Conservation (phyloP, 1,140 invertebrate species). For the Lepidurus packardi region DNA sequence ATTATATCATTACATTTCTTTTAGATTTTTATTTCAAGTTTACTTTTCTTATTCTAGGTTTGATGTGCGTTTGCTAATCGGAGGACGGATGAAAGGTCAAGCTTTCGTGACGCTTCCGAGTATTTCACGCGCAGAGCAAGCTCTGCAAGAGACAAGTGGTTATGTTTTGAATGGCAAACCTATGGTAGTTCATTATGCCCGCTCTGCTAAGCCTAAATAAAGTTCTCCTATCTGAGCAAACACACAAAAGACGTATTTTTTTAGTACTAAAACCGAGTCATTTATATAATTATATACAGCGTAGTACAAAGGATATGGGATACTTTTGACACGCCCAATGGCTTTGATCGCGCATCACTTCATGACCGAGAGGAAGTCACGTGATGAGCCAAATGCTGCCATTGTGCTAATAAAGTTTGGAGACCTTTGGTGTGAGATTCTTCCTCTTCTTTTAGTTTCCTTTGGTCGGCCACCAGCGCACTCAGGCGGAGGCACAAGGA, state of each 20-base stretch:
- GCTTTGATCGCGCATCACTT: not conserved
- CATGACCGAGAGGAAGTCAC: not conserved
- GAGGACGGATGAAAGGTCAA: slow-evolving; percentile 93
- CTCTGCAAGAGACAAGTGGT: slow-evolving; percentile 81
- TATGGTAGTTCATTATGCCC: slow-evolving; percentile 83
- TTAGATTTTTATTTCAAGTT: not conserved
- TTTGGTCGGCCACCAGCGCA: slow-evolving; percentile 29
- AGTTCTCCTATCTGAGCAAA: not conserved
- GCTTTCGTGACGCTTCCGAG: slow-evolving; percentile 80
- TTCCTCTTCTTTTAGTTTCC: slow-evolving; percentile 28
- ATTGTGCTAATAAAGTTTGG: slow-evolving; percentile 6
- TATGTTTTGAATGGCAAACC: slow-evolving; percentile 79
- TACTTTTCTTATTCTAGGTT: slow-evolving; percentile 50
- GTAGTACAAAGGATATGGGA: slow-evolving; percentile 17
- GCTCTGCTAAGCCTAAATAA: slow-evolving; percentile 51
- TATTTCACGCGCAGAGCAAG: slow-evolving; percentile 62
- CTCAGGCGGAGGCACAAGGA: slow-evolving; percentile 32
- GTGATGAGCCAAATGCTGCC: not conserved
- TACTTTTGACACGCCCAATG: not conserved
- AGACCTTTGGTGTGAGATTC: slow-evolving; percentile 17
- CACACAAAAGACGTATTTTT: not conserved
- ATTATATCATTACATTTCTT: no score
- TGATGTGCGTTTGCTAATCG: slow-evolving; percentile 84
- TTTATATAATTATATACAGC: not conserved
- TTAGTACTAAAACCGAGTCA: not conserved